Evolutionary conservation across 1,140 invertebrate genomes (phyloP).

Genomic region (Tribolium madens): DNA sequence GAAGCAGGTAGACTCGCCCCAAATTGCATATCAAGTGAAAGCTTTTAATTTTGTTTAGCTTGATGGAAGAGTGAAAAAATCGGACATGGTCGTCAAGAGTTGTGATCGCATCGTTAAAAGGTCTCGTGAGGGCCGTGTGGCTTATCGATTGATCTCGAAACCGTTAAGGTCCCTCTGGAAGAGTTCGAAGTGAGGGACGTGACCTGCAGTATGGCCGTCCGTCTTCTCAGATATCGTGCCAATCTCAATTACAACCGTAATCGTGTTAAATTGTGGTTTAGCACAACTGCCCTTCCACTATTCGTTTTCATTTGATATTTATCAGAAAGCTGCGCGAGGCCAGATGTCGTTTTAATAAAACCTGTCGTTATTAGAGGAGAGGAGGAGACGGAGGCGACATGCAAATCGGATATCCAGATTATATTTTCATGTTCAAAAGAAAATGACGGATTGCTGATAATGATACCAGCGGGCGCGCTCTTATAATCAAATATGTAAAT

Average conservation of each 20-base stretch:
- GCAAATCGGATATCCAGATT: conserved; percentile 36
- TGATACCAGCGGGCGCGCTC: neutral
- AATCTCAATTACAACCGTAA: conserved; percentile 45
- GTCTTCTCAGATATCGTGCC: conserved; percentile 44
- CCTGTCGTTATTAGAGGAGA: neutral
- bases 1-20: neutral
- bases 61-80: neutral
- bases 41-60: neutral
- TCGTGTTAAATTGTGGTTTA: conserved; percentile 39
- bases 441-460: conserved; percentile 28
- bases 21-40: neutral
- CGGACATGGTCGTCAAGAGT: conserved; percentile 11
- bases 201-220: conserved; percentile 42
- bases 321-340: neutral
- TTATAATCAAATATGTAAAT: conserved; percentile 32
- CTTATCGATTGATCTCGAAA: conserved; percentile 50
- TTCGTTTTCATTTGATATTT: conserved; percentile 26
- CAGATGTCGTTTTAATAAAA: conserved; percentile 28
- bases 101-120: conserved; percentile 32
- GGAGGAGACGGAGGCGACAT: neutral
- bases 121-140: conserved; percentile 39
- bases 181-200: conserved; percentile 49
- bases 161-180: conserved; percentile 49
- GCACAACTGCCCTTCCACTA: conserved; percentile 10
- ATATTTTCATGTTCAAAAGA: conserved; percentile 34